Evolutionary conservation across 2,797 vertebrate species (phyloP), one percentile per base, ranked within the genome.

Genomic region (Chromis chromis): DNA sequence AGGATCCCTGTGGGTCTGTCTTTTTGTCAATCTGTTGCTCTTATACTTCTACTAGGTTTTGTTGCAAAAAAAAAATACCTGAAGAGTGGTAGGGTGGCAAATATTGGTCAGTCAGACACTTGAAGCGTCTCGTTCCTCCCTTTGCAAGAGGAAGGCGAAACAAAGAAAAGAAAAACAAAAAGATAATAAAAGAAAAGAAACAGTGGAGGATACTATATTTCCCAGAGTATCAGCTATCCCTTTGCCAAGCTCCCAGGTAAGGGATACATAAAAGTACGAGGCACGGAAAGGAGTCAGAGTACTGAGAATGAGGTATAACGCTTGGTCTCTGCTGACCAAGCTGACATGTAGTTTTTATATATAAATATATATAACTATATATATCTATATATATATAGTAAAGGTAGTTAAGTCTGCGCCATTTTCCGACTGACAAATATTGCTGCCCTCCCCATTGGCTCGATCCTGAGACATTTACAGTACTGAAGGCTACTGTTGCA

Each of bases 31-130:
- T 78, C 74, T 65, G 57, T 76, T 33, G 63, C 70, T 74, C 61
- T 50, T 57, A 31, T 42, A 67, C 48, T 54, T 66, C 57, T 36
- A 12, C 13, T 73, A 76, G 65, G 67, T 88, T 91, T 65, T 79
- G 77, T 88, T 79, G 73, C 77, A 84, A 78, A 72, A 50, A 48
- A 64, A 84, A 85, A 80, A 84, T 72, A 87, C 83, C 79, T 90
- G 83, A 91, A 90, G 91, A 84, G 89, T 84, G 87, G 83, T 48
- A 81, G 87, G 91, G 88, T 85, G 85, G 92, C 90, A 86, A 90
- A 91, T 94, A 93, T 94, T 90, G 86, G 92, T 93, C 93, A 93
- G 93, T 93, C 93, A 93, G 94, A 91, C 86, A 86, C 70, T 84
- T 86, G 78, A 88, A 86, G 81, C 73, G 61, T 79, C 74, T 74